Percentiles rank a stretch among this genome's conserved stretches.
These are phyloP conservation scores for Malurus cyaneus DNA, from an alignment of 2,113 vertebrate species.

Conservation along the genomic window DNA sequence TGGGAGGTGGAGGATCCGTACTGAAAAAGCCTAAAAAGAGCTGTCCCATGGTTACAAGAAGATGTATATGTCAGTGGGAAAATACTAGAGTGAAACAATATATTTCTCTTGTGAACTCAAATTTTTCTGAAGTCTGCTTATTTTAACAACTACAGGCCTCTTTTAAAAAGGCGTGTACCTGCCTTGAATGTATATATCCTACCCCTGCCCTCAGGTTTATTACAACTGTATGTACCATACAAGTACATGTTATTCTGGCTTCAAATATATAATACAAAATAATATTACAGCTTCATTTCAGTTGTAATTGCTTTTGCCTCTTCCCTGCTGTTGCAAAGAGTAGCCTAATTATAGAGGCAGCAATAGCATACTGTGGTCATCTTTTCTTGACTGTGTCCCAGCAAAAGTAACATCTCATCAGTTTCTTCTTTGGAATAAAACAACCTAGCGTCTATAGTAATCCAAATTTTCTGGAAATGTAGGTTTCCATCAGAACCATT, in stretches of 20 bases:
- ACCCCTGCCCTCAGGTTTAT: neutral
- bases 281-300: slow-evolving; percentile 24
- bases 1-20: neutral
- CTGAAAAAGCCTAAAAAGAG: neutral
- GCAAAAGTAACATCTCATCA: neutral
- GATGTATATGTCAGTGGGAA: neutral
- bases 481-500: neutral
- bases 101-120: neutral
- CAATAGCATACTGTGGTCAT: neutral
- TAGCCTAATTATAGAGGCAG: slow-evolving; percentile 22
- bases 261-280: neutral
- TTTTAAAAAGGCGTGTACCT: slow-evolving; percentile 7
- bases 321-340: slow-evolving; percentile 46
- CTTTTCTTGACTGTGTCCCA: slow-evolving; percentile 4
- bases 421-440: neutral
- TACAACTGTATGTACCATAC: neutral
- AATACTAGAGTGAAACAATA: neutral
- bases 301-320: slow-evolving; percentile 44
- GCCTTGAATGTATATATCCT: neutral
- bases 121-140: neutral
- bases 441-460: neutral
- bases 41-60: neutral
- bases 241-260: slow-evolving; percentile 17
- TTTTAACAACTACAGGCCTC: neutral
- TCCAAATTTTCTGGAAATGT: neutral